These are phyloP conservation scores for Thecophora atra DNA, from an alignment of 2,888 invertebrate genomes.

Conservation along the genomic window DNA sequence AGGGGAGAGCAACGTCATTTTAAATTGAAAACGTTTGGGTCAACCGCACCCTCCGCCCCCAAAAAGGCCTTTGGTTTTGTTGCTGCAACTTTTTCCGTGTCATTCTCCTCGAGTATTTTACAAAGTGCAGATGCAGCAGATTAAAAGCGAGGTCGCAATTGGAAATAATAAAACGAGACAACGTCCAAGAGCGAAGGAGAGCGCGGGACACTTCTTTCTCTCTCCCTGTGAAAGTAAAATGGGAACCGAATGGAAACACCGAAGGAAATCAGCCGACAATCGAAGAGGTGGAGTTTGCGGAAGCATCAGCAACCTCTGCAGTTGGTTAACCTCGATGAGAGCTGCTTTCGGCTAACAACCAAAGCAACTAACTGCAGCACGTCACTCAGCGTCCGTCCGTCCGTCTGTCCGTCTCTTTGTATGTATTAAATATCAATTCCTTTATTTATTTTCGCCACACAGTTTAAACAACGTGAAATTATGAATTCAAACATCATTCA, in stretches of 20 bases:
- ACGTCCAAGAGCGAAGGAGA: too few relatives aligned
- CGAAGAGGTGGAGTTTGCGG: slow-evolving; percentile 12
- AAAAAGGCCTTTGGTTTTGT: slow-evolving; percentile 11
- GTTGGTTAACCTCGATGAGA: too few relatives aligned
- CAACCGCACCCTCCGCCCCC: not conserved
- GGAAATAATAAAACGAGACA: slow-evolving; percentile 51
- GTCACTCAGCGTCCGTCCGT: too few relatives aligned
- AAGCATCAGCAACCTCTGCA: too few relatives aligned
- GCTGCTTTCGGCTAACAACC: too few relatives aligned
- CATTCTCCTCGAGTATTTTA: slow-evolving; percentile 42
- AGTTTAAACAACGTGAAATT: not conserved
- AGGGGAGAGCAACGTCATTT: slow-evolving; percentile 56
- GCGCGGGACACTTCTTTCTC: too few relatives aligned
- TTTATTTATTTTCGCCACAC: too few relatives aligned
- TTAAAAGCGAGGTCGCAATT: slow-evolving; percentile 59
- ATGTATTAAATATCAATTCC: too few relatives aligned
- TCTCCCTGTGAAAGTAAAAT: too few relatives aligned
- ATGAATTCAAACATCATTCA: slow-evolving; percentile 15
- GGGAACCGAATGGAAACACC: too few relatives aligned
- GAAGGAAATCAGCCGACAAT: not conserved
- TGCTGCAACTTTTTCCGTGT: slow-evolving; percentile 45
- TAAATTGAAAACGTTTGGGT: slow-evolving; percentile 64
- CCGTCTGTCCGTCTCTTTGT: too few relatives aligned
- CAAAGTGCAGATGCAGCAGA: slow-evolving; percentile 63
- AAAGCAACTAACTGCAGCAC: too few relatives aligned